These are phyloP conservation scores for Drosophila lacteicornis DNA, from an alignment of 1,140 invertebrate genomes.

Conservation along the genomic window DNA sequence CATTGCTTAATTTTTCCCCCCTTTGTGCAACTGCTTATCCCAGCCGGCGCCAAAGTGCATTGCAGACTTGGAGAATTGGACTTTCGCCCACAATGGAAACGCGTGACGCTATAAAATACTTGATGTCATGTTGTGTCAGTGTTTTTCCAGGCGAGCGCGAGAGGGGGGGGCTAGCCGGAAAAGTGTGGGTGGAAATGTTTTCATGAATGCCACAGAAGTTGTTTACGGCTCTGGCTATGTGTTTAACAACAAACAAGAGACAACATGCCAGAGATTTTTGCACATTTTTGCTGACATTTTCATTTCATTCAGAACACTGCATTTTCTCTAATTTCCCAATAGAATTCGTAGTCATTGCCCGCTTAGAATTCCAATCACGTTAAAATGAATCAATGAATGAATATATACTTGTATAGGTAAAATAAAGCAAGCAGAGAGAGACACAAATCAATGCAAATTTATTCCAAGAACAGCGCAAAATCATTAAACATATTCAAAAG, in stretches of 20 bases:
- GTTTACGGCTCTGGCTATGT: constrained; percentile 19
- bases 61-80: constrained; percentile 17
- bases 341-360: background rate
- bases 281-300: constrained; percentile 24
- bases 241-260: constrained; percentile 17
- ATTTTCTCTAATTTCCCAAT: constrained; percentile 16
- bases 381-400: constrained; percentile 47
- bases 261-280: constrained; percentile 23
- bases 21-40: constrained; percentile 26
- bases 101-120: constrained; percentile 51
- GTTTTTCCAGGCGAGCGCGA: background rate
- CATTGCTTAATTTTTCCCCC: background rate
- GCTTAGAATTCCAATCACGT: constrained; percentile 63
- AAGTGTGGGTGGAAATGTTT: constrained; percentile 59
- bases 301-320: constrained; percentile 7
- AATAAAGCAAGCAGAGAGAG: constrained; percentile 1
- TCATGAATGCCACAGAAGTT: constrained; percentile 40
- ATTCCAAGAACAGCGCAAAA: constrained; percentile 47
- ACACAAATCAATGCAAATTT: constrained; percentile 53
- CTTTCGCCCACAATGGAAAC: constrained; percentile 57
- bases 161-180: constrained; percentile 30
- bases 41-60: constrained; percentile 40
- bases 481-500: constrained; percentile 15
- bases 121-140: constrained; percentile 25
- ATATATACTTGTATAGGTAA: background rate